Evolutionary conservation across 1,140 invertebrate genomes (phyloP).

Genomic region (Bombus haemorrhoidalis): DNA sequence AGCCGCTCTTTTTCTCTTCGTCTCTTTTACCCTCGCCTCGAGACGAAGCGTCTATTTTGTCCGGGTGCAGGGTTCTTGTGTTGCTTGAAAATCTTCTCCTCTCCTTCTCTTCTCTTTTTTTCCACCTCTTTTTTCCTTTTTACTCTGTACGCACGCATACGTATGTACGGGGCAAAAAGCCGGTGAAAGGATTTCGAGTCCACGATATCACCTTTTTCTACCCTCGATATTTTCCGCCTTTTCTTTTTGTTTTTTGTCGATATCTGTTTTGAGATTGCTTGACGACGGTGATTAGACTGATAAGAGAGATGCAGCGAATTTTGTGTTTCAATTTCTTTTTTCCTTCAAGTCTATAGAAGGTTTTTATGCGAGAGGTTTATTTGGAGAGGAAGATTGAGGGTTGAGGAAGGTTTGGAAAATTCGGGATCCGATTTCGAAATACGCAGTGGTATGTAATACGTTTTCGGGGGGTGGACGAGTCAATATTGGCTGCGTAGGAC

Average conservation of each 20-base stretch:
- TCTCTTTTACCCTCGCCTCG: slow-evolving; percentile 55
- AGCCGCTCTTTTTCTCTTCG: slow-evolving; percentile 35
- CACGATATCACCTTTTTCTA: slow-evolving; percentile 18
- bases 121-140: no score
- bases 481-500: slow-evolving; percentile 35
- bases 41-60: slow-evolving; percentile 59
- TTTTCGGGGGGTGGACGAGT: background rate
- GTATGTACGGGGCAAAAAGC: background rate
- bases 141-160: background rate
- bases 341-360: background rate
- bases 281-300: background rate
- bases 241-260: background rate
- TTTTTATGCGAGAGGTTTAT: background rate
- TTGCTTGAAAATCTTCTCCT: slow-evolving; percentile 45
- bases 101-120: background rate
- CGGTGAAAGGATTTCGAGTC: slow-evolving; percentile 34
- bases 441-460: background rate
- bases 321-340: background rate
- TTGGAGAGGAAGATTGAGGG: background rate
- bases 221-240: background rate
- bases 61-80: slow-evolving; percentile 57
- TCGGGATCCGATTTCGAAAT: slow-evolving; percentile 36
- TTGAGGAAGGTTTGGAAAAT: background rate
- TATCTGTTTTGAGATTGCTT: background rate
- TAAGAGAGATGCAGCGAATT: background rate